Evolutionary conservation across 1,140 invertebrate species (phyloP).

Genomic region (Homarus americanus): DNA sequence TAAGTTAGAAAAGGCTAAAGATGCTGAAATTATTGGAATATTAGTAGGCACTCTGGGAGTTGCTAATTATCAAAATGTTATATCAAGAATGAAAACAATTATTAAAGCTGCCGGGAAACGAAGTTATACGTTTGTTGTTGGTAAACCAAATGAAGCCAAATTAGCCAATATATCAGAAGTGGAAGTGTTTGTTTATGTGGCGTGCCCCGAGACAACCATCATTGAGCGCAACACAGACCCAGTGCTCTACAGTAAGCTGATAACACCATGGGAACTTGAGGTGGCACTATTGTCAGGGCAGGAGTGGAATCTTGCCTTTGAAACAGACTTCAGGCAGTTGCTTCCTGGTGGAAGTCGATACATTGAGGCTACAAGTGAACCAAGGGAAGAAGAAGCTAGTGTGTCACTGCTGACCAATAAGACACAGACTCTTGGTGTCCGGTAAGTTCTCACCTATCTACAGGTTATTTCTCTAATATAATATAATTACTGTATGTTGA

Average conservation of each 20-base stretch:
- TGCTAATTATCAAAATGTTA: slow-evolving; percentile 87
- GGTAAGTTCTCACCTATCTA: slow-evolving; percentile 2
- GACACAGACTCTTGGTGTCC: slow-evolving; percentile 75
- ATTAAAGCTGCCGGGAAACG: slow-evolving; percentile 88
- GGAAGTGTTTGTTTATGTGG: slow-evolving; percentile 93
- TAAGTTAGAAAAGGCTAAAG: slow-evolving; percentile 92
- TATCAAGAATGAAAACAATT: slow-evolving; percentile 86
- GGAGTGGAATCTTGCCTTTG: slow-evolving; percentile 83
- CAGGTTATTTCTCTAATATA: neutral
- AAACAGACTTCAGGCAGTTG: slow-evolving; percentile 88
- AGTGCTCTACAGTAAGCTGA: slow-evolving; percentile 93
- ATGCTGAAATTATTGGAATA: slow-evolving; percentile 91
- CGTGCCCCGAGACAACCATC: slow-evolving; percentile 91
- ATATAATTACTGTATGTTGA: no score
- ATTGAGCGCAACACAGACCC: slow-evolving; percentile 84
- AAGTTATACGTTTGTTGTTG: slow-evolving; percentile 93
- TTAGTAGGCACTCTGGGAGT: slow-evolving; percentile 92
- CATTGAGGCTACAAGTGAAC: slow-evolving; percentile 58
- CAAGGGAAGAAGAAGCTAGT: slow-evolving; percentile 67
- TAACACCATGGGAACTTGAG: slow-evolving; percentile 96
- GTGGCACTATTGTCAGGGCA: slow-evolving; percentile 86
- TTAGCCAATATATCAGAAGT: slow-evolving; percentile 96
- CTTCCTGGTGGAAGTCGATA: slow-evolving; percentile 80
- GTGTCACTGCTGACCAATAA: slow-evolving; percentile 77
- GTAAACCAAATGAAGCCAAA: slow-evolving; percentile 94